Conservation (phyloP, 2,113 vertebrate genomes). For the Sisor rabdophorus region DNA sequence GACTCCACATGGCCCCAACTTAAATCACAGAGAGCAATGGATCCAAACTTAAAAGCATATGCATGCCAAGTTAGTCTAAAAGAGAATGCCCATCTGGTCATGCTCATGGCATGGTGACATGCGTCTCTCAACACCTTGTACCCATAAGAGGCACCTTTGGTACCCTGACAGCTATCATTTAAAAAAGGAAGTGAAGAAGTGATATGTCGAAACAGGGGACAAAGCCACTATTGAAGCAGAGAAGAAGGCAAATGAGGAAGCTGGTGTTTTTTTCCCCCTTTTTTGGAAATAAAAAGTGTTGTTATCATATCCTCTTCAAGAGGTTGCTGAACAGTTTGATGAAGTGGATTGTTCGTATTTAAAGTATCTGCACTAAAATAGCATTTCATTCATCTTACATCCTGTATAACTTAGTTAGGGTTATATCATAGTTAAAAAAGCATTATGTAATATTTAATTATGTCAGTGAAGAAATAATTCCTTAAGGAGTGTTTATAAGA, state of each 20-base stretch:
- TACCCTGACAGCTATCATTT: slow-evolving; percentile 42
- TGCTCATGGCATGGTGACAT: slow-evolving; percentile 28
- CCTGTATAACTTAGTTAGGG: background rate
- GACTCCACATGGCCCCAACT: slow-evolving; percentile 10
- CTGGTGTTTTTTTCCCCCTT: slow-evolving; percentile 29
- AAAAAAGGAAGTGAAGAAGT: slow-evolving; percentile 57
- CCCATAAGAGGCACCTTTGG: slow-evolving; percentile 59
- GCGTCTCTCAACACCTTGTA: slow-evolving; percentile 26
- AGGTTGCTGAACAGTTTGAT: slow-evolving; percentile 2
- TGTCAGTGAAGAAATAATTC: background rate
- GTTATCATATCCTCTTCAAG: slow-evolving; percentile 44
- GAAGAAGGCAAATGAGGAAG: slow-evolving; percentile 46
- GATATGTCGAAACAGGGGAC: slow-evolving; percentile 48
- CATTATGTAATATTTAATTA: background rate
- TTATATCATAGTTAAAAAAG: background rate
- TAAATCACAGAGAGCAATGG: slow-evolving; percentile 23
- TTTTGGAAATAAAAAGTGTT: background rate
- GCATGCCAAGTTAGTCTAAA: slow-evolving; percentile 14
- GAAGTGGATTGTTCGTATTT: background rate
- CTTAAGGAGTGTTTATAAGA: slow-evolving; percentile 11
- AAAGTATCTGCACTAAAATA: background rate
- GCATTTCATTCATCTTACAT: background rate
- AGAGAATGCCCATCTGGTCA: slow-evolving; percentile 29
- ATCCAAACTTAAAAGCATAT: slow-evolving; percentile 18
- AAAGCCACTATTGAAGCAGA: slow-evolving; percentile 37